Evolutionary conservation across 2,888 invertebrate genomes (phyloP).

Genomic region (Brachypalpus laphriformis): DNA sequence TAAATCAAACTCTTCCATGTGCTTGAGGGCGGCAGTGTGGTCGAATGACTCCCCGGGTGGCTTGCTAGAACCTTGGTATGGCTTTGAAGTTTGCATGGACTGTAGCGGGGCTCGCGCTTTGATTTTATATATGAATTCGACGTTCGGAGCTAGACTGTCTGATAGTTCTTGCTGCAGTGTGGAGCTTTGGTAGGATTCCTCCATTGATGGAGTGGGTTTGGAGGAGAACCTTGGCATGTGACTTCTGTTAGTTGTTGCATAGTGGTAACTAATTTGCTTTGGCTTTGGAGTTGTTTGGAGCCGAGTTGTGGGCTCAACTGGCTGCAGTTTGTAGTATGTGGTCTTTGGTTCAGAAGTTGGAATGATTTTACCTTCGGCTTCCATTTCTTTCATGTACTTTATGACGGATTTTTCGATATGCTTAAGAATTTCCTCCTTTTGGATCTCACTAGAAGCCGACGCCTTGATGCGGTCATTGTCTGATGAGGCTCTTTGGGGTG

Average conservation of each 20-base stretch:
- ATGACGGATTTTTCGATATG: conserved; percentile 82
- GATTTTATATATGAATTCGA: conserved; percentile 82
- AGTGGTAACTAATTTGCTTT: conserved; percentile 72
- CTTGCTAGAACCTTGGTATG: conserved; percentile 78
- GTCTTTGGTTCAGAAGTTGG: conserved; percentile 78
- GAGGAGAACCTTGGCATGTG: conserved; percentile 51
- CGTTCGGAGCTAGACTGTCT: conserved; percentile 80
- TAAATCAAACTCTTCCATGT: conserved; percentile 81
- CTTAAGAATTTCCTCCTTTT: conserved; percentile 81
- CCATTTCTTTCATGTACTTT: conserved; percentile 82
- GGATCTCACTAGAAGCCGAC: conserved; percentile 80
- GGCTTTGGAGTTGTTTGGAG: conserved; percentile 78
- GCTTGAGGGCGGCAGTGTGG: conserved; percentile 80
- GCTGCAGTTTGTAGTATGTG: conserved; percentile 77
- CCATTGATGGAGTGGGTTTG: conserved; percentile 22
- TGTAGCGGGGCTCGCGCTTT: conserved; percentile 80
- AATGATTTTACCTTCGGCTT: conserved; percentile 81
- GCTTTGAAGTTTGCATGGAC: conserved; percentile 80
- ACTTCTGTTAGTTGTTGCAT: conserved; percentile 51
- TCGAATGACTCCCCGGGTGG: conserved; percentile 79
- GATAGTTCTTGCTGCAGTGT: conserved; percentile 73
- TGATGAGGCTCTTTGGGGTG: conserved; percentile 16
- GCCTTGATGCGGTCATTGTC: conserved; percentile 76
- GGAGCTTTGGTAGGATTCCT: conserved; percentile 41
- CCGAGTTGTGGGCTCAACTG: conserved; percentile 78